Evolutionary conservation across 2,888 invertebrate genomes (phyloP), one percentile per base, ranked within the genome.

Genomic region (Epirrita christyi): DNA sequence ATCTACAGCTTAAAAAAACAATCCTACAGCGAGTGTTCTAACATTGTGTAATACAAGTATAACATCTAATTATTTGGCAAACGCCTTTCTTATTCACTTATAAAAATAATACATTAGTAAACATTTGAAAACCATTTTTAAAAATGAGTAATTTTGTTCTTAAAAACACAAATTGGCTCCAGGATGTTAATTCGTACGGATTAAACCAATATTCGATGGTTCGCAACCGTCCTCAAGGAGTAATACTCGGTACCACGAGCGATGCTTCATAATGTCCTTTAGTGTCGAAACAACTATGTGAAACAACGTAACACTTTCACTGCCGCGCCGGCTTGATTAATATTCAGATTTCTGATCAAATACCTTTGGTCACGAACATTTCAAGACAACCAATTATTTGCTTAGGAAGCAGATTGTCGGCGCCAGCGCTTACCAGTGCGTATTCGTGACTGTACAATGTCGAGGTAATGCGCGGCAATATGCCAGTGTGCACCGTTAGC

Each of bases 1-100:
- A 68, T 64, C 76, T 80, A 80, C 69, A 73, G 70, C 75, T 78
- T 79, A 80, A 61, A 59, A 68, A 70, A 54, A 55, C 52, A 73
- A 68, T 53, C 56, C 72, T 81, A 77, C 56, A 48, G 52, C 56
- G 63, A 73, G 71, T 74, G 63, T 62, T 65, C 59, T 70, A 66
- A 28, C 32, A 45, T 21, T 21, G 45, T 36, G 41, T n/a, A 11
- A 66, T 71, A 68, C 64, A 70, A 70, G 69, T 63, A 65, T 70
- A 71, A 71, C 67, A 72, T 72, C 68, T 75, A 74, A 55, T 67
- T 47, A 47, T 46, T 70, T 66, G 72, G 71, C 75, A 68, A 46
- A 51, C 61, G 75, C 72, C 46, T 37, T 21, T 13, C 37, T 28
- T 21, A 21, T 3, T 21, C 21, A 21, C 21, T n/a, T n/a, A n/a